phyloP scores from a whole-genome alignment of 1,140 invertebrate species.

The Pogonomyrmex californicus region DNA sequence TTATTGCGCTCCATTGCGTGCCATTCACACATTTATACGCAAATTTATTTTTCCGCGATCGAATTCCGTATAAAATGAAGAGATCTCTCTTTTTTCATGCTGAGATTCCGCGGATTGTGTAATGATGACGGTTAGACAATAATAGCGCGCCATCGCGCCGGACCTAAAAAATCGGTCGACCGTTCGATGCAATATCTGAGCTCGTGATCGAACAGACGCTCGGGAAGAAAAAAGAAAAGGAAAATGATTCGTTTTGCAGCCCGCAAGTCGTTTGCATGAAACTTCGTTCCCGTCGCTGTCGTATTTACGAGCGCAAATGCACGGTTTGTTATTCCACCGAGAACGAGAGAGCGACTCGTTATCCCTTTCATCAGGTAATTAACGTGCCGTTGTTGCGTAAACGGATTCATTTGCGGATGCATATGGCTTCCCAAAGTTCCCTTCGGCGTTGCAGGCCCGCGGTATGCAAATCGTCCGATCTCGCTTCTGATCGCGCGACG shows the following conservation, averaged over 20 bases:
- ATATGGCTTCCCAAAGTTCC: slow-evolving; percentile 24
- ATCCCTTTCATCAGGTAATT: slow-evolving; percentile 44
- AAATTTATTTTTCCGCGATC: not conserved
- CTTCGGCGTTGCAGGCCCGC: not conserved
- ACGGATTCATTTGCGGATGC: slow-evolving; percentile 47
- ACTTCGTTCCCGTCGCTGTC: slow-evolving; percentile 23
- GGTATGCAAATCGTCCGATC: slow-evolving; percentile 53
- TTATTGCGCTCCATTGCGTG: slow-evolving; percentile 2
- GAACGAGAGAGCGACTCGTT: slow-evolving; percentile 40
- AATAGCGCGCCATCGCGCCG: slow-evolving; percentile 14
- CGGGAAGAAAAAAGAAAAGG: not conserved
- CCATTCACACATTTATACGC: not conserved
- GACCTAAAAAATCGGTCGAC: slow-evolving; percentile 36
- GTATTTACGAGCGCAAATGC: slow-evolving; percentile 46
- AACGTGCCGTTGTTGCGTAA: slow-evolving; percentile 51
- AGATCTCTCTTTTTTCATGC: not conserved
- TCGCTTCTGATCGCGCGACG: slow-evolving; percentile 44
- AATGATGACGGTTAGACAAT: slow-evolving; percentile 45
- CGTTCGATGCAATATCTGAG: slow-evolving; percentile 42
- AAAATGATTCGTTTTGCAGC: slow-evolving; percentile 13
- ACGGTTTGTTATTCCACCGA: slow-evolving; percentile 5
- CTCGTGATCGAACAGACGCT: slow-evolving; percentile 45
- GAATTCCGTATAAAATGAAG: slow-evolving; percentile 32
- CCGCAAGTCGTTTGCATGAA: slow-evolving; percentile 40
- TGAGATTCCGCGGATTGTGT: not conserved